These are phyloP conservation scores for Ariopsis seemanni DNA, from an alignment of 2,113 vertebrate species.

Conservation along the genomic window DNA sequence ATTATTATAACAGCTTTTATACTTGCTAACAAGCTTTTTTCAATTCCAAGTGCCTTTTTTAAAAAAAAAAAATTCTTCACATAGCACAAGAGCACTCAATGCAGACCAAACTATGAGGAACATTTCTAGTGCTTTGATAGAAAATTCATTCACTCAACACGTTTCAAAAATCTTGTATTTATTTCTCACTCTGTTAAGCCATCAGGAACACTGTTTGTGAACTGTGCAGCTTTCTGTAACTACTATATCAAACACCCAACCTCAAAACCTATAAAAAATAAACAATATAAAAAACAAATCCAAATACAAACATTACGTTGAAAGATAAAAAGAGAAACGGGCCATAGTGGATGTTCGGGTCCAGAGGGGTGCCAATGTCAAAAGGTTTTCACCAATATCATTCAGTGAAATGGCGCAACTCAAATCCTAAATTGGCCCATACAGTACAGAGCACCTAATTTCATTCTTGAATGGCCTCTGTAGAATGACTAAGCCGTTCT, in stretches of 20 bases:
- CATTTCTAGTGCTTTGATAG: not conserved
- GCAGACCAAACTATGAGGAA: not conserved
- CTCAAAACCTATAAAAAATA: not conserved
- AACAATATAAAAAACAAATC: not conserved
- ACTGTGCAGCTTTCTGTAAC: not conserved
- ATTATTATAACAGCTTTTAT: not conserved
- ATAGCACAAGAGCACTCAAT: not conserved
- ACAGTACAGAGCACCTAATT: not conserved
- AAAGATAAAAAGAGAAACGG: not conserved
- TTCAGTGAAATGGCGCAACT: not conserved
- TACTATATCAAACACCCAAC: not conserved
- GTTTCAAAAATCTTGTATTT: not conserved
- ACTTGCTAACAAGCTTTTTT: conserved; percentile 11
- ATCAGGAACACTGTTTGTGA: not conserved
- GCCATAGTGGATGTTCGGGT: not conserved
- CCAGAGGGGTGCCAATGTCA: not conserved
- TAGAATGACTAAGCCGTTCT: not conserved
- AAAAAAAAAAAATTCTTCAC: not conserved
- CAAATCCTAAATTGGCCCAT: not conserved
- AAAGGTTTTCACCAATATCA: not conserved
- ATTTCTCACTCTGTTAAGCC: not conserved
- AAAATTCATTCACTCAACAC: not conserved
- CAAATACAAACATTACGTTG: not conserved
- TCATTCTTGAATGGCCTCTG: not conserved
- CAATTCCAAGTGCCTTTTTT: not conserved